These are phyloP conservation scores for Atethmia centrago DNA, from an alignment of 2,888 invertebrate genomes.

Conservation along the genomic window DNA sequence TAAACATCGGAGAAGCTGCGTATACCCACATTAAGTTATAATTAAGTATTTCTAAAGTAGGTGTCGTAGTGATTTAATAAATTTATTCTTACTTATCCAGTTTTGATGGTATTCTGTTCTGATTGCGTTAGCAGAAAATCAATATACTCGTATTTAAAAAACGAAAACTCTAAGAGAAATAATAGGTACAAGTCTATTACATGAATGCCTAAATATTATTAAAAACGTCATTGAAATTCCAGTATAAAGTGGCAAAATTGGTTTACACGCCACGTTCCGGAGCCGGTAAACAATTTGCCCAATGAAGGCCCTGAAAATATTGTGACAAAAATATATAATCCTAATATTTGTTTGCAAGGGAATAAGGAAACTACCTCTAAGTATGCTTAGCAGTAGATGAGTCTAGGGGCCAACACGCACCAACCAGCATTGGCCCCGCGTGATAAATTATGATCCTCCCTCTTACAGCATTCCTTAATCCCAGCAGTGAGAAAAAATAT, in stretches of 20 bases:
- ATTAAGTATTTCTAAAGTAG: too few relatives aligned
- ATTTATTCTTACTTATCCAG: too few relatives aligned
- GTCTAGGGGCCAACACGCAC: neutral
- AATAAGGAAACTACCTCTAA: neutral
- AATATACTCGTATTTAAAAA: too few relatives aligned
- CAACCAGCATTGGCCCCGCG: neutral
- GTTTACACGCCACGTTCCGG: constrained; percentile 26
- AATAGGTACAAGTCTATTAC: neutral
- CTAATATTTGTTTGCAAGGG: neutral
- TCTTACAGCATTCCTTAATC: neutral
- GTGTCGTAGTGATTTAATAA: too few relatives aligned
- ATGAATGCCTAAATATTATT: neutral
- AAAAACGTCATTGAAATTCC: constrained; percentile 6
- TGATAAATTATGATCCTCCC: neutral
- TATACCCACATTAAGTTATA: too few relatives aligned
- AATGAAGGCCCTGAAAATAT: constrained; percentile 10
- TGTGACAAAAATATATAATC: neutral
- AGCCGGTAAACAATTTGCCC: constrained; percentile 44
- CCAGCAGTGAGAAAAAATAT: neutral
- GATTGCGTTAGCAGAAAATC: too few relatives aligned
- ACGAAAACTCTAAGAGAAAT: neutral
- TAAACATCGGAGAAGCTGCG: too few relatives aligned
- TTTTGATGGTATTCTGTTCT: too few relatives aligned
- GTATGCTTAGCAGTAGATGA: neutral
- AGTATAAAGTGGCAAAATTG: constrained; percentile 21